Percentiles rank a stretch among this genome's conserved stretches.
Conservation (phyloP, 2,888 invertebrate species). For the Heliconius cydno region DNA sequence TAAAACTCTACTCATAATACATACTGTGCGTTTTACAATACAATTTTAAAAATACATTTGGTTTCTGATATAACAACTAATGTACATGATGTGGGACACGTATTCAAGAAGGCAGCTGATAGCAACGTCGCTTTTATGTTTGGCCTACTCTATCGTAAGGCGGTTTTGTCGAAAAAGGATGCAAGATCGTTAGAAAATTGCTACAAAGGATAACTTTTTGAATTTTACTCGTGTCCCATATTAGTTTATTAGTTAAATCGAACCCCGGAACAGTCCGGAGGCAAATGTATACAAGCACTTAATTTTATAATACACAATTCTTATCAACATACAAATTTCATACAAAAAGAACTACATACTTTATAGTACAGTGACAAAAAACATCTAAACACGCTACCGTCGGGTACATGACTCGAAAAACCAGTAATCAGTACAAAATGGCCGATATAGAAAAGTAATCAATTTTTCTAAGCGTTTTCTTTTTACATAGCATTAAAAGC, state of each 20-base stretch:
- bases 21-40: conserved; percentile 73
- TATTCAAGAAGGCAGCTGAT: conserved; percentile 50
- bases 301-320: conserved; percentile 50
- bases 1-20: conserved; percentile 65
- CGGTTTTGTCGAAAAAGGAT: conserved; percentile 52
- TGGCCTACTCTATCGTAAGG: conserved; percentile 47
- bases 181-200: conserved; percentile 46
- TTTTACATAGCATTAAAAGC: conserved; percentile 75
- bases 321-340: conserved; percentile 62
- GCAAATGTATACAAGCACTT: conserved; percentile 48
- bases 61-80: conserved; percentile 63
- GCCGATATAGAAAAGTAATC: conserved; percentile 65
- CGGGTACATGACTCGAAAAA: conserved; percentile 69
- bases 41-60: conserved; percentile 71
- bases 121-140: conserved; percentile 42
- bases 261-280: conserved; percentile 39
- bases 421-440: conserved; percentile 76
- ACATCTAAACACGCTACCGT: conserved; percentile 69
- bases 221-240: conserved; percentile 48
- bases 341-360: conserved; percentile 62
- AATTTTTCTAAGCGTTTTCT: conserved; percentile 62
- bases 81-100: conserved; percentile 58
- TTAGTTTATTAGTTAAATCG: conserved; percentile 42
- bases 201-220: conserved; percentile 48
- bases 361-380: conserved; percentile 61